A percentile compares a stretch with the other conserved stretches of the same genome.
phyloP scores from a whole-genome alignment of 2,797 vertebrate species.

The Rhinoraja longicauda region DNA sequence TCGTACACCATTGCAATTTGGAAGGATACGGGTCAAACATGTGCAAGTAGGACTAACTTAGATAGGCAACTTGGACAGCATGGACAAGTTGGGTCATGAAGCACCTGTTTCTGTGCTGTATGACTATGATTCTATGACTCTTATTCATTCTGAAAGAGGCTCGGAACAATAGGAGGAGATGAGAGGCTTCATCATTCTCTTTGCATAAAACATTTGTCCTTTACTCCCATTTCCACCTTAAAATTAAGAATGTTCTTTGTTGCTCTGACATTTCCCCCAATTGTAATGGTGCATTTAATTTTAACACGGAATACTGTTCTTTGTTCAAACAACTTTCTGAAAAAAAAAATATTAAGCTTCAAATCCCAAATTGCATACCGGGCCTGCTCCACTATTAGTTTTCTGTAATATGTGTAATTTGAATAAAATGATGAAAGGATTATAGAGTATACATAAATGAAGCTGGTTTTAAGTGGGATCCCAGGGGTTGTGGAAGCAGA shows the following conservation, averaged over 20 bases:
- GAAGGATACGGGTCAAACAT: too few relatives aligned
- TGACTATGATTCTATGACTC: too few relatives aligned
- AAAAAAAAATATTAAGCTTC: not conserved
- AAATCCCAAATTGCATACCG: slow-evolving; percentile 11
- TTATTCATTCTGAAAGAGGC: not conserved
- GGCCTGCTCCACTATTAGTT: not conserved
- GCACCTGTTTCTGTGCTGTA: too few relatives aligned
- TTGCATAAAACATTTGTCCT: not conserved
- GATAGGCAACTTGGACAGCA: too few relatives aligned
- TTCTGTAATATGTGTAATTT: slow-evolving; percentile 7
- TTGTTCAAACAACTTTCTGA: not conserved
- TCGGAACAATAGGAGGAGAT: not conserved
- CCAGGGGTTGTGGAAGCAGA: not conserved
- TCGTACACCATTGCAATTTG: too few relatives aligned
- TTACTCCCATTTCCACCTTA: too few relatives aligned
- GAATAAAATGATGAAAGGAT: slow-evolving; percentile 19
- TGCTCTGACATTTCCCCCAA: not conserved
- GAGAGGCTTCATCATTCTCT: too few relatives aligned
- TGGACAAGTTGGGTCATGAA: too few relatives aligned
- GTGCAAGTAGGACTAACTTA: too few relatives aligned
- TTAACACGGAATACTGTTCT: not conserved
- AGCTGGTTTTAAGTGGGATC: not conserved
- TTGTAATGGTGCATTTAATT: not conserved
- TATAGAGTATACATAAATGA: slow-evolving; percentile 13
- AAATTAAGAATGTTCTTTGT: not conserved